Base-by-base conservation (phyloP, 2,113 vertebrate genomes). In the Alectura lathami region DNA sequence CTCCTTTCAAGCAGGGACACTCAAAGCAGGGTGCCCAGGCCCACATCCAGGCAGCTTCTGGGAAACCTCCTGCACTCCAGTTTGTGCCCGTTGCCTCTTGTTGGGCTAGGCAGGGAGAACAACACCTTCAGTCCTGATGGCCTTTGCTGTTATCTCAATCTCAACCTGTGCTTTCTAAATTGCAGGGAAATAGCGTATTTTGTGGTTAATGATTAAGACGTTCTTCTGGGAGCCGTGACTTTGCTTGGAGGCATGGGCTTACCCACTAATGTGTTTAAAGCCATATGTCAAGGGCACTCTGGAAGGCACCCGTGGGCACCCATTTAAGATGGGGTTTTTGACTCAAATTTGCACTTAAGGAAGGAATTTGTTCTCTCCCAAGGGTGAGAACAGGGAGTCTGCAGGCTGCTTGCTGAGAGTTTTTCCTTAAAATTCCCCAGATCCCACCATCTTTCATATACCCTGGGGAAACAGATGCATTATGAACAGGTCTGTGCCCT, bases 191-290 rank as follows among this genome's bases (percentile, higher is more conserved):
- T 36, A 0, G 0, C 3, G 0, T 45, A 27, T 70, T 66, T 93
- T 26, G 21, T 77, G 63, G 93, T 94, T 96, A 96, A 95, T 95
- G 82, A 95, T 96, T 91, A 94, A 91, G 67, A 42, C 3, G 5
- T 79, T 64, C 73, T 80, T 59, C 74, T 87, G 89, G 66, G 75
- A 91, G 60, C 60, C 0, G 6, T 92, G 93, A 69, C 87, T 82
- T 42, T 83, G 57, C 87, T 88, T 83, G 63, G 68, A 94, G 93
- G 67, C 85, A 85, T 24, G 53, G 75, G 63, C 82, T 93, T 96
- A 79, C 79, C 91, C 75, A 80, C 93, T 96, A 92, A 87, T 67
- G 14, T 0, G 0, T 63, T 64, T 59, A 51, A 82, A 87, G 84
- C 27, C 84, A 85, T n/a, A 48, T 57, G 59, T 87, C 57, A 85